phyloP scores from a whole-genome alignment of 2,797 vertebrate genomes.

The Etheostoma perlongum region DNA sequence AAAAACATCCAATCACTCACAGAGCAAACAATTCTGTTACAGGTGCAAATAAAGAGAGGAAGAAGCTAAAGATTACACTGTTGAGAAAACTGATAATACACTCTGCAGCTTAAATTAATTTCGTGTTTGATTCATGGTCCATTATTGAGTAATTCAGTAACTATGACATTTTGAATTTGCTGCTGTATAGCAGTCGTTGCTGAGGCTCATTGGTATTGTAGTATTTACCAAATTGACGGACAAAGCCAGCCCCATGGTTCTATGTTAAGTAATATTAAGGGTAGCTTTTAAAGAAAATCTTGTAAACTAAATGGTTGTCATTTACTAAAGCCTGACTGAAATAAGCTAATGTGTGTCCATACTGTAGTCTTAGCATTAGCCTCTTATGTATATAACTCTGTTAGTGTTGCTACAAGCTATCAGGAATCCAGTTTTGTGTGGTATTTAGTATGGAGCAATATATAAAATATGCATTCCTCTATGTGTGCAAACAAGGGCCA shows the following conservation, averaged over 20 bases:
- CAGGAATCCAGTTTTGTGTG: constrained; percentile 30
- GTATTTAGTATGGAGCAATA: constrained; percentile 10
- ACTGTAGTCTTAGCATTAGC: constrained; percentile 14
- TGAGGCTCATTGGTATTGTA: neutral
- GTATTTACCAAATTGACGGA: neutral
- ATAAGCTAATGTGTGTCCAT: constrained; percentile 15
- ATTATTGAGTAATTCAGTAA: neutral
- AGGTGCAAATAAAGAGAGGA: neutral
- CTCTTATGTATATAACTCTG: constrained; percentile 10
- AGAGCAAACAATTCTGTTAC: neutral
- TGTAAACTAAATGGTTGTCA: constrained; percentile 22
- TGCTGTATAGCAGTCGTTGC: neutral
- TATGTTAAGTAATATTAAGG: neutral
- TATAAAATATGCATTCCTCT: constrained; percentile 27
- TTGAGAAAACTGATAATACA: neutral
- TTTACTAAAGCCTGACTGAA: constrained; percentile 28
- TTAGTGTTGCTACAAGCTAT: neutral
- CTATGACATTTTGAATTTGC: neutral
- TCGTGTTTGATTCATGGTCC: neutral
- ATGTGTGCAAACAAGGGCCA: constrained; percentile 25
- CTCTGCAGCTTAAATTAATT: constrained; percentile 6
- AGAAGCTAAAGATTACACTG: neutral
- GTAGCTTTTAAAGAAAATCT: neutral
- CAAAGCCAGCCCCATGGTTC: neutral
- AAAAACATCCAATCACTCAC: constrained; percentile 1